phyloP scores from a whole-genome alignment of 2,113 vertebrate species.

The Elachura formosa region DNA sequence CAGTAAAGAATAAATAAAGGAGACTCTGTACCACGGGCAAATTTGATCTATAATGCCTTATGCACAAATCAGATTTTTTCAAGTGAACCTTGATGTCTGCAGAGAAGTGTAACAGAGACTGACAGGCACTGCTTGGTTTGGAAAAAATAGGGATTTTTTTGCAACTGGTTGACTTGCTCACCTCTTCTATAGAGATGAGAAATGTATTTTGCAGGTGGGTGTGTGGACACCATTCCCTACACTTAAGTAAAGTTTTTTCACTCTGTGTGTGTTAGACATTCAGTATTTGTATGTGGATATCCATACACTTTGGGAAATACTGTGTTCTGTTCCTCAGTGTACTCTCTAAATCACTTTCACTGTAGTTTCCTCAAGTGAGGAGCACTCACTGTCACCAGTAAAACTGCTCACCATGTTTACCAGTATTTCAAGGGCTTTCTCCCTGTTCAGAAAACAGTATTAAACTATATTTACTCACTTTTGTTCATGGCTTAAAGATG shows the following conservation, averaged over 20 bases:
- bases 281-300: background rate
- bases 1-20: conserved; percentile 36
- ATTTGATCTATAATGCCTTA: conserved; percentile 46
- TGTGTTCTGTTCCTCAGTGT: background rate
- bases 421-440: conserved; percentile 2
- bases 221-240: background rate
- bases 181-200: background rate
- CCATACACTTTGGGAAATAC: background rate
- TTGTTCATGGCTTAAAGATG: background rate
- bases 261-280: background rate
- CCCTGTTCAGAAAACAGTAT: background rate
- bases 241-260: background rate
- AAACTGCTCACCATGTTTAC: background rate
- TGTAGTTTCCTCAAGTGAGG: background rate
- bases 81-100: conserved; percentile 35
- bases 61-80: conserved; percentile 37
- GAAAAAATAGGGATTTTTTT: conserved; percentile 30
- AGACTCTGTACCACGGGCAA: conserved; percentile 1
- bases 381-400: background rate
- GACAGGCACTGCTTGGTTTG: background rate
- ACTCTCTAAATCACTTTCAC: background rate
- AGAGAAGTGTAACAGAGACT: background rate
- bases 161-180: background rate
- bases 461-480: background rate
- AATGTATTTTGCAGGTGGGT: background rate